Conservation (phyloP, 2,113 vertebrate species). For the Emydocephalus ijimae region DNA sequence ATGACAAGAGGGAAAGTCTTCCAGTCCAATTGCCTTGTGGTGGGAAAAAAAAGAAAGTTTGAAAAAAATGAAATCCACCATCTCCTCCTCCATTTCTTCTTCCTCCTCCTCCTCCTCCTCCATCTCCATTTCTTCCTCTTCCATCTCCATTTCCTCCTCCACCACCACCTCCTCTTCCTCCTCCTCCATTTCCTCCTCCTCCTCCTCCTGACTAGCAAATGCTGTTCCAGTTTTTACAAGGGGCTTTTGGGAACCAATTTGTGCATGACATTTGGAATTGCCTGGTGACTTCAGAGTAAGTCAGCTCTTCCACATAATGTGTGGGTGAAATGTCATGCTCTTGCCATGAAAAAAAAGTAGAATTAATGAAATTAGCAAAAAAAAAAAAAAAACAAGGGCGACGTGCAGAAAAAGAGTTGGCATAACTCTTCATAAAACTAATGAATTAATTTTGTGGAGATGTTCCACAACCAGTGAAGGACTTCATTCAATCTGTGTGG, state of each 20-base stretch:
- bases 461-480: background rate
- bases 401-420: background rate
- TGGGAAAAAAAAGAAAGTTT: too few species aligned
- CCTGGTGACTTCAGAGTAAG: background rate
- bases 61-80: too few species aligned
- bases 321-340: background rate
- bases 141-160: too few species aligned
- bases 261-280: background rate
- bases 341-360: background rate
- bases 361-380: background rate
- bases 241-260: background rate
- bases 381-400: background rate
- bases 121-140: background rate
- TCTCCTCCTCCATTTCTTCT: too few species aligned
- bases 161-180: background rate
- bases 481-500: background rate
- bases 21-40: too few species aligned
- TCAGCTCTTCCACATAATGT: background rate
- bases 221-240: background rate
- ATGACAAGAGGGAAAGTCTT: too few species aligned
- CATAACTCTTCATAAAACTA: background rate
- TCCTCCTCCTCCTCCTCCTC: background rate
- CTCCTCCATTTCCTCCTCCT: too few species aligned
- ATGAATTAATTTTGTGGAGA: background rate
- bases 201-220: background rate